These are phyloP conservation scores for Trichomycterus rosablanca DNA, from an alignment of 2,113 vertebrate genomes.

Conservation along the genomic window DNA sequence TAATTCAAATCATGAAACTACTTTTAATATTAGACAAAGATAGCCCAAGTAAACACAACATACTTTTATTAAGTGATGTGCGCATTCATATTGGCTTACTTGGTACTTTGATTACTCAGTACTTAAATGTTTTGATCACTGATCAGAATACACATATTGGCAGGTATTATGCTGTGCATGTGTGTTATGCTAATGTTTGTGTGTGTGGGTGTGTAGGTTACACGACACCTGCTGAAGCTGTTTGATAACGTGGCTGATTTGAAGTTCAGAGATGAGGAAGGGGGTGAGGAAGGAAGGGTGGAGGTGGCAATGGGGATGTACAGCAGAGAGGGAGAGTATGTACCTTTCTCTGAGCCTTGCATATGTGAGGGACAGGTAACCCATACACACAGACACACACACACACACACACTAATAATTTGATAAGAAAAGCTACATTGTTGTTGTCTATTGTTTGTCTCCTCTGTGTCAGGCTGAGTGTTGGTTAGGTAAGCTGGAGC, in stretches of 20 bases:
- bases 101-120: too few relatives aligned
- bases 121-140: too few relatives aligned
- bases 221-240: conserved; percentile 70
- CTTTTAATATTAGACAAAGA: too few relatives aligned
- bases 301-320: conserved; percentile 64
- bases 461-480: conserved; percentile 57
- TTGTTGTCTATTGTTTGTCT: not conserved
- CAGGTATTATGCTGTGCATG: not conserved
- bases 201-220: conserved; percentile 58
- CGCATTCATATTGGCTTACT: too few relatives aligned
- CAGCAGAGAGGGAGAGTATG: conserved; percentile 69
- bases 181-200: not conserved
- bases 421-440: not conserved
- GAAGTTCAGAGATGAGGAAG: conserved; percentile 60
- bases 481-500: conserved; percentile 62
- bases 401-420: not conserved
- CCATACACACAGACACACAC: not conserved
- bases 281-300: conserved; percentile 40
- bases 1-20: too few relatives aligned
- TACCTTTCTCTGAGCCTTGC: conserved; percentile 59
- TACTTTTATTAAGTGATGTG: too few relatives aligned
- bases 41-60: too few relatives aligned
- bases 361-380: conserved; percentile 65
- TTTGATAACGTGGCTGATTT: conserved; percentile 71
- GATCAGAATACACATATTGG: too few relatives aligned